Evolutionary conservation across 2,888 invertebrate species (phyloP).

Genomic region (Papilio demoleus): DNA sequence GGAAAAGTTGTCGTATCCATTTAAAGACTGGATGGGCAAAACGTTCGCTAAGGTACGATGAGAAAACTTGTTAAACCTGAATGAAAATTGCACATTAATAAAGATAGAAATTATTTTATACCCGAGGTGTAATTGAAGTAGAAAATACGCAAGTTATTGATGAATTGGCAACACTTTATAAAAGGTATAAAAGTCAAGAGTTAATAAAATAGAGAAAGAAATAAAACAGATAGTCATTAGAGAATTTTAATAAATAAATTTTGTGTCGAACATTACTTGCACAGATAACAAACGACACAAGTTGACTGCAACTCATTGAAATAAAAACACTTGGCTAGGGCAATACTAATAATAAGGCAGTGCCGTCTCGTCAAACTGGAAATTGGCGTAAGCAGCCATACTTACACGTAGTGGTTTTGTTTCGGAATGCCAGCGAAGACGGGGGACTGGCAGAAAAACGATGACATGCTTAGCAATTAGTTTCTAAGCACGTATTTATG

Average conservation of each 20-base stretch:
- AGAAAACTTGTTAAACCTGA: constrained; percentile 33
- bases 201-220: too few species aligned
- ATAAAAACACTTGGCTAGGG: constrained; percentile 26
- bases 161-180: not conserved
- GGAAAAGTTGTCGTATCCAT: constrained; percentile 35
- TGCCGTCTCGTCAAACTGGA: constrained; percentile 34
- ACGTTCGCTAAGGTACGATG: constrained; percentile 15
- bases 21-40: constrained; percentile 22
- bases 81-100: constrained; percentile 2
- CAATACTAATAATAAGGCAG: constrained; percentile 33
- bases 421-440: constrained; percentile 20
- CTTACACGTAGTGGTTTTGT: constrained; percentile 34
- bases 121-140: not conserved
- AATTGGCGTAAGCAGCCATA: constrained; percentile 24
- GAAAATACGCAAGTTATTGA: not conserved
- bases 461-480: constrained; percentile 8
- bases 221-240: too few species aligned
- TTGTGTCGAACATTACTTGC: constrained; percentile 4
- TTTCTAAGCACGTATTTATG: constrained; percentile 20
- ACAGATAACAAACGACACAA: constrained; percentile 1
- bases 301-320: constrained; percentile 6
- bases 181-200: too few species aligned
- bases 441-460: constrained; percentile 19
- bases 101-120: constrained; percentile 1
- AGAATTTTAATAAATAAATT: too few species aligned